Base-by-base conservation (phyloP, 2,113 vertebrate genomes). In the Zosterops borbonicus region DNA sequence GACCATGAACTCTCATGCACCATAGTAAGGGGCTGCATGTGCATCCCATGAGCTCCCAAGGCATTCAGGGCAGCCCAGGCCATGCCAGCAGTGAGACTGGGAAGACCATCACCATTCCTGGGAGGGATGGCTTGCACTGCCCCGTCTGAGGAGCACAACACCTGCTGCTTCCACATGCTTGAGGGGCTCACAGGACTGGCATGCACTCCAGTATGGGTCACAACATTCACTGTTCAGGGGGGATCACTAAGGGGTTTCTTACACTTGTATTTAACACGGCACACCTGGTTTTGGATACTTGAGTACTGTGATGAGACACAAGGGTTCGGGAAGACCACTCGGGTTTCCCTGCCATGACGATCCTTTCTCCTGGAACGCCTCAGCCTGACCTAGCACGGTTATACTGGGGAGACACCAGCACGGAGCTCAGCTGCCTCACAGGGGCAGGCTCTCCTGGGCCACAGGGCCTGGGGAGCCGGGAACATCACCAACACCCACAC, bases 131-230 rank as follows among this genome's bases (percentile, higher is more conserved):
- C 15, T 33, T 22, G 35, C 18, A 37, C 5, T 7, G 10, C 37
- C n/a, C 21, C 2, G 0, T 14, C 28, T 14, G 35, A 55, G 59
- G 10, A 53, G 50, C 39, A 18, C 14, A 50, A 3, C 3, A 2
- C 27, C 64, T 5, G n/a, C 37, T 8, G 74, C 27, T 12, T 39
- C 46, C 44, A 60, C 46, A 8, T 0, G 1, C 13, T 14, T 4
- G 3, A 39, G 42, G 28, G 14, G 42, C 58, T 3, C 56, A 28
- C 42, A 13, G 50, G 16, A 23, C 53, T 25, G 1, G 53, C 7
- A 7, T 1, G 6, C 49, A 53, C n/a, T 7, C 24, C 29, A 0
- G 3, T 8, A 10, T 0, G 2, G 33, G 10, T 29, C 39, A 41
- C 14, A 35, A 37, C 24, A 9, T 0, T 2, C 1, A 1, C 28